Base-by-base conservation (phyloP, 2,888 invertebrate genomes). In the Standfussiana lucernea region DNA sequence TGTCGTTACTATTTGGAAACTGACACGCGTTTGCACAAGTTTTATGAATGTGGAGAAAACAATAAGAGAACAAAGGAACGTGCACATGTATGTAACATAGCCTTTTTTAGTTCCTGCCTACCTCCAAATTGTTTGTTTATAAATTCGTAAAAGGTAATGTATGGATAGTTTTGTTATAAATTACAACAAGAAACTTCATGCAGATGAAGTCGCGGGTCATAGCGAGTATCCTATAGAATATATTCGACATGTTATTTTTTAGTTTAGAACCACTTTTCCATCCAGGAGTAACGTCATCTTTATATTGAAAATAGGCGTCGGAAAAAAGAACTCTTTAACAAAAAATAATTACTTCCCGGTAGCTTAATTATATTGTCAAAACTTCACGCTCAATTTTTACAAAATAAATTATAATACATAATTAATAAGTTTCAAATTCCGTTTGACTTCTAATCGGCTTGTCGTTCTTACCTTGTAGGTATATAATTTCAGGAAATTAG, bases 401-500 rank as follows among this genome's bases (percentile, higher is more conserved):
- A 56, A 72, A 72, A 65, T 1, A 35, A 61, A 76, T 75, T 68
- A 37, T 35, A 65, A 74, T 35, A 28, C 32, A 5, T 56, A 47
- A 56, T 56, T 64, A 73, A 82, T 53, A 67, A 68, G 62, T 77
- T 76, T 45, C 24, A 69, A 80, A 82, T 77, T 61, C 47, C 59
- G 40, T 86, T 82, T 82, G 15, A 18, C 50, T 79, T 40, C 8
- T 78, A 78, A 78, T 77, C 56, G 45, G 65, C 32, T 66, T 64
- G 84, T 77, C 82, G 75, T 71, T 45, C 8, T 11, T 40, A 40
- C 64, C 32, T 68, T 15, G 21, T 69, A n/a, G 68, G 15, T 69
- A 28, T 73, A 70, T 82, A 81, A 85, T 87, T 82, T 80, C 42
- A 59, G 75, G 65, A 87, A 89, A 87, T 82, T 73, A 77, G 24